Percentiles rank a stretch among this genome's conserved stretches.
Conservation (phyloP, 2,888 invertebrate genomes). For the Drosophila recens region DNA sequence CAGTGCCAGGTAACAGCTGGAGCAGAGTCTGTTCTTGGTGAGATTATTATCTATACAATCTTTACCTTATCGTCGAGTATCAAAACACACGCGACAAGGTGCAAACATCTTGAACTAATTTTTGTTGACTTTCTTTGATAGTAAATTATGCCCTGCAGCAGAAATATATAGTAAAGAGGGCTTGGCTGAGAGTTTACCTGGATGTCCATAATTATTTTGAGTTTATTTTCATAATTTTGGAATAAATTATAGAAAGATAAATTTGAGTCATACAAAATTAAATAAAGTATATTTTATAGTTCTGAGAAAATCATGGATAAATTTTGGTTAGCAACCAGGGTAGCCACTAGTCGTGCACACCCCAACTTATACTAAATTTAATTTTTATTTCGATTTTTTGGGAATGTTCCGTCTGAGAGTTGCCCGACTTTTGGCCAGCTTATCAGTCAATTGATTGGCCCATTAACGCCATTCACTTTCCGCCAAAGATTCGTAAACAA, state of each 20-base stretch:
- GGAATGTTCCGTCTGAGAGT: not conserved
- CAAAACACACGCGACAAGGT: constrained; percentile 17
- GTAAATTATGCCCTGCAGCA: not conserved
- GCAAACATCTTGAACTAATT: constrained; percentile 49
- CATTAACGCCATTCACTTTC: constrained; percentile 28
- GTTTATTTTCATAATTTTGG: too few species aligned
- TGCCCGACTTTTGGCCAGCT: constrained; percentile 22
- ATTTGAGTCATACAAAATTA: too few species aligned
- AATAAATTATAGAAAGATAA: too few species aligned
- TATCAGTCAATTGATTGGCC: constrained; percentile 36
- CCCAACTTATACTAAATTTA: too few species aligned
- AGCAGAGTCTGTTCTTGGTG: not conserved
- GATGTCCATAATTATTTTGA: too few species aligned
- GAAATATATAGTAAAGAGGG: not conserved
- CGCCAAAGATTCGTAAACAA: constrained; percentile 48
- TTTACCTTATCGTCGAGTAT: constrained; percentile 24
- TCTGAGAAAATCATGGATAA: too few species aligned
- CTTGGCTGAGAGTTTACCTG: not conserved
- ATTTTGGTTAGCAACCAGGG: not conserved
- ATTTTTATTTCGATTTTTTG: not conserved
- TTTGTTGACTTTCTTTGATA: constrained; percentile 6
- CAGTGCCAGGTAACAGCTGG: constrained; percentile 14
- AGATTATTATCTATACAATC: constrained; percentile 5
- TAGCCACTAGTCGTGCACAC: not conserved
- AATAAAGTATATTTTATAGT: too few species aligned